These are phyloP conservation scores for Zaprionus lachaisei DNA, from an alignment of 1,140 invertebrate genomes.

Conservation along the genomic window DNA sequence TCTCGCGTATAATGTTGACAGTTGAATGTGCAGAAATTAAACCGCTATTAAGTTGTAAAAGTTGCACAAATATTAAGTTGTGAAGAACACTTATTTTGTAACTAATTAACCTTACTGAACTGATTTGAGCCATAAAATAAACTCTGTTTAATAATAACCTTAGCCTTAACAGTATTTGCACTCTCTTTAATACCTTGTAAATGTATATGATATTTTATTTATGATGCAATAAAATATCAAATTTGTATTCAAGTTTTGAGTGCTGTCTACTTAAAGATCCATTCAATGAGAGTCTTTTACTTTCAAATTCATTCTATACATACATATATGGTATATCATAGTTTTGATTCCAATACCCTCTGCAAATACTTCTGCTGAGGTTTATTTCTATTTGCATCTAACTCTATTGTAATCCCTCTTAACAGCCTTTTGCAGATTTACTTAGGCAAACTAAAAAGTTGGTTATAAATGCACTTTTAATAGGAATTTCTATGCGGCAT, in stretches of 20 bases:
- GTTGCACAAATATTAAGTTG: no score
- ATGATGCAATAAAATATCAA: background rate
- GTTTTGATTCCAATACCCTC: background rate
- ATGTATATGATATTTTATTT: no score
- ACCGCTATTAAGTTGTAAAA: no score
- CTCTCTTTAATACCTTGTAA: no score
- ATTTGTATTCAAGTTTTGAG: background rate
- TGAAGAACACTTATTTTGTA: no score
- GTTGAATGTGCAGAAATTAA: no score
- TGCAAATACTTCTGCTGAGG: background rate
- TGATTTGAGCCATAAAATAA: no score
- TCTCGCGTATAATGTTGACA: no score
- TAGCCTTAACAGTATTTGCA: no score
- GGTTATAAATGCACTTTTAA: conserved; percentile 44
- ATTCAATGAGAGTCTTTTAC: background rate
- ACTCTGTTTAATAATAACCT: no score
- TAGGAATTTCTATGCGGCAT: conserved; percentile 50
- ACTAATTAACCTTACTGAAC: no score
- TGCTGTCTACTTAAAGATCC: no score
- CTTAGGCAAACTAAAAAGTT: background rate
- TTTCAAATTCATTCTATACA: background rate
- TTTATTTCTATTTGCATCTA: background rate
- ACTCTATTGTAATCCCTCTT: background rate
- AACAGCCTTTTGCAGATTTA: background rate
- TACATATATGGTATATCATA: background rate